Conservation (phyloP, 1,140 invertebrate genomes). For the Caenorhabditis latens region DNA sequence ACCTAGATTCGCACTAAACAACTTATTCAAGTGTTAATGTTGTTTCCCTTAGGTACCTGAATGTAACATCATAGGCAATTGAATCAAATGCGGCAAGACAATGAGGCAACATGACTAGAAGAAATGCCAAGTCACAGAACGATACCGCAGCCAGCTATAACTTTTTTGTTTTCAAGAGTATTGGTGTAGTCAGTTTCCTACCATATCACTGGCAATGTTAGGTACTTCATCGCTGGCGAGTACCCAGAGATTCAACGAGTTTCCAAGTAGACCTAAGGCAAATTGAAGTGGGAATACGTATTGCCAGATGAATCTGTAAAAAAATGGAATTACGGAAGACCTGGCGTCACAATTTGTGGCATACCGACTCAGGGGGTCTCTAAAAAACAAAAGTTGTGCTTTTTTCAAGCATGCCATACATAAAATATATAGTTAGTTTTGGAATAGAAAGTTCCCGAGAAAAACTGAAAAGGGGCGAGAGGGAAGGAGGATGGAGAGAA, state of each 20-base stretch:
- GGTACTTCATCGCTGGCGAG: constrained; percentile 74
- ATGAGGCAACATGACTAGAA: constrained; percentile 73
- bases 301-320: constrained; percentile 61
- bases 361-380: constrained; percentile 53
- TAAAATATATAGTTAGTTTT: constrained; percentile 12
- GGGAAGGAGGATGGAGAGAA: neutral
- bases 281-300: constrained; percentile 76
- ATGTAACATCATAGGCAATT: constrained; percentile 67
- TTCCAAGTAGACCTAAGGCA: constrained; percentile 73
- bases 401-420: constrained; percentile 54
- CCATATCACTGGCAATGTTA: constrained; percentile 76
- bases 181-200: constrained; percentile 40
- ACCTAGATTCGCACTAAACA: too few species aligned
- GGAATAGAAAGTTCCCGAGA: neutral
- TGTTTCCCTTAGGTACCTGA: constrained; percentile 59
- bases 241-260: constrained; percentile 74
- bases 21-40: too few species aligned
- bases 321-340: neutral
- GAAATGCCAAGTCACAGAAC: constrained; percentile 74
- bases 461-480: constrained; percentile 1
- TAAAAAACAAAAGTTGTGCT: constrained; percentile 55
- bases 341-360: neutral
- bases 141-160: constrained; percentile 76
- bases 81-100: constrained; percentile 71
- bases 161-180: neutral